Percentiles rank a stretch among this genome's conserved stretches.
Evolutionary conservation across 2,797 vertebrate species (phyloP).

Genomic region (Podarcis siculus): DNA sequence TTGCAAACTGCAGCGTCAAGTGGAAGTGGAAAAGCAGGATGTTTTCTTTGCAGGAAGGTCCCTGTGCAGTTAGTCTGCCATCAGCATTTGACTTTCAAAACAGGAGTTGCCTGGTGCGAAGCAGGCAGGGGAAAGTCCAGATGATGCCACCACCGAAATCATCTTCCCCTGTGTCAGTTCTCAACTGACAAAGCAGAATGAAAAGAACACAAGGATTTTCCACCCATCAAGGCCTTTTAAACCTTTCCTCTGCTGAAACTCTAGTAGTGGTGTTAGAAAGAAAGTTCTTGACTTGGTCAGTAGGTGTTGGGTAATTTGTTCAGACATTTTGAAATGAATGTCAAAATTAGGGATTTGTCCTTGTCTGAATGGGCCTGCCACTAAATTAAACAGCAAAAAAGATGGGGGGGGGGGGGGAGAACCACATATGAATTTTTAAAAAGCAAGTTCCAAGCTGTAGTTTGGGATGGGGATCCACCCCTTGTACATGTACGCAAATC

Average conservation of each 20-base stretch:
- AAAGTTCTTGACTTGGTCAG: neutral
- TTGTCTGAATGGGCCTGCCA: neutral
- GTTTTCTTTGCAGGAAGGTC: conserved; percentile 65
- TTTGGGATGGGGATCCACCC: neutral
- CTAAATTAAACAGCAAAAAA: neutral
- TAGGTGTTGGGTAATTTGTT: neutral
- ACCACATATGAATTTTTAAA: neutral
- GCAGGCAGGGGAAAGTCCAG: conserved; percentile 41
- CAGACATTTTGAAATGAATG: neutral
- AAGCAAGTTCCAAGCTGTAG: neutral
- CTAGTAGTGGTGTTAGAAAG: neutral
- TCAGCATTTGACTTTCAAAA: conserved; percentile 67
- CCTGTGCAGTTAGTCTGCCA: conserved; percentile 59
- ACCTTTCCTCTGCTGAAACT: neutral
- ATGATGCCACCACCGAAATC: conserved; percentile 17
- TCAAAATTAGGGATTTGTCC: neutral
- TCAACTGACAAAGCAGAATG: conserved; percentile 22
- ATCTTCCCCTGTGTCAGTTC: conserved; percentile 14
- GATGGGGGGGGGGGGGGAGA: rapidly evolving
- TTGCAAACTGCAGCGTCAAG: conserved; percentile 47
- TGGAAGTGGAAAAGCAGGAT: conserved; percentile 64
- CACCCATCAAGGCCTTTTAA: neutral
- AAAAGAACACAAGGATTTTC: neutral
- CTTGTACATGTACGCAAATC: neutral
- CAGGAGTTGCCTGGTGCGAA: conserved; percentile 55